A percentile compares a stretch with the other conserved stretches of the same genome.
phyloP scores from a whole-genome alignment of 2,888 invertebrate species.

The Syritta pipiens region DNA sequence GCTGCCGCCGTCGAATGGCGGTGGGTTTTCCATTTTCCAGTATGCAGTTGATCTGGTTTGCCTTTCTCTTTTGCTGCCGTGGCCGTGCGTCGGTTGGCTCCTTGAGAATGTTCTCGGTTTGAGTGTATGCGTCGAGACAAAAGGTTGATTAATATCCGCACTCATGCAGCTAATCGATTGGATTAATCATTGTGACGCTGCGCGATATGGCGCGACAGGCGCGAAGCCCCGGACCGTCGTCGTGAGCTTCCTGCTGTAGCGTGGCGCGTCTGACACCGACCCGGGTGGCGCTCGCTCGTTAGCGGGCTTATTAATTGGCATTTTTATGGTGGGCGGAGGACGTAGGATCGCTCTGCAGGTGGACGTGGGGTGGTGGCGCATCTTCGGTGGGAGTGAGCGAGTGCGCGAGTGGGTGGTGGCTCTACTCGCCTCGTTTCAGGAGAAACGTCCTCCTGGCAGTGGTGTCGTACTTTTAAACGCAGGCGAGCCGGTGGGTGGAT shows the following conservation, averaged over 20 bases:
- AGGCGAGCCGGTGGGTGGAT: too few species aligned
- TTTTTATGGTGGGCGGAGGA: constrained; percentile 25
- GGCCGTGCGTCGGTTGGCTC: constrained; percentile 30
- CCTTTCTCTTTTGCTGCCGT: constrained; percentile 62
- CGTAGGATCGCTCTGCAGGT: too few species aligned
- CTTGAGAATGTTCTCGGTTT: constrained; percentile 60
- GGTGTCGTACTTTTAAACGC: too few species aligned
- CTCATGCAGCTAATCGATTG: constrained; percentile 65
- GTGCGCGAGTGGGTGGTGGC: too few species aligned
- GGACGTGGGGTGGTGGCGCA: too few species aligned
- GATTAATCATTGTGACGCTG: constrained; percentile 64
- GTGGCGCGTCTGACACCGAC: neutral
- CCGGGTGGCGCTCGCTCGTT: constrained; percentile 8
- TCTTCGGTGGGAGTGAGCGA: too few species aligned
- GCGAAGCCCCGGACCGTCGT: constrained; percentile 21
- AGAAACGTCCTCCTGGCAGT: too few species aligned
- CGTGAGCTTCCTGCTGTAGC: constrained; percentile 50
- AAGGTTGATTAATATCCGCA: constrained; percentile 65
- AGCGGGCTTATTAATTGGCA: constrained; percentile 31
- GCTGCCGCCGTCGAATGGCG: neutral
- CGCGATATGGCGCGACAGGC: neutral
- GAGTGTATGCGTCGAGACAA: constrained; percentile 53
- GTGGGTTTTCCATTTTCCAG: constrained; percentile 53
- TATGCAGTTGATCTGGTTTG: constrained; percentile 69
- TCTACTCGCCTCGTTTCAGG: too few species aligned